These are phyloP conservation scores for Delphinus delphis DNA, from an alignment of 2,113 vertebrate genomes.

Conservation along the genomic window DNA sequence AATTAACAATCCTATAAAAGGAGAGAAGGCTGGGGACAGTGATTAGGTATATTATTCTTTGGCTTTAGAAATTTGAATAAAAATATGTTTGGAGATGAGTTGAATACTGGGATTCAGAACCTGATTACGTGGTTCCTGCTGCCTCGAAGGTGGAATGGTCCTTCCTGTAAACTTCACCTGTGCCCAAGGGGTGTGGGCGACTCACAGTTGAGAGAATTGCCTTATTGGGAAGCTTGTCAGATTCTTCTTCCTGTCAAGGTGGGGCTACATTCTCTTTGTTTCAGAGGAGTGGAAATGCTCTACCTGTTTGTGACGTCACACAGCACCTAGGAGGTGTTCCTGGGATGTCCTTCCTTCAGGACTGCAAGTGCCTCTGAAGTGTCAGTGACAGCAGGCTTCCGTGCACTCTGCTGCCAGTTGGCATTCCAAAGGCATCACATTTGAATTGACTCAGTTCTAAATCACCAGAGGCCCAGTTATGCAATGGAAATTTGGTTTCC, in stretches of 20 bases:
- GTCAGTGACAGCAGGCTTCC: background rate
- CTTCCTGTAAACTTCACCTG: background rate
- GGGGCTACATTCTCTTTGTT: background rate
- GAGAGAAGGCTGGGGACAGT: background rate
- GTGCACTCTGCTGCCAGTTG: background rate
- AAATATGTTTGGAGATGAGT: background rate
- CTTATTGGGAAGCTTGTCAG: background rate
- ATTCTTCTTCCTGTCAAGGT: background rate
- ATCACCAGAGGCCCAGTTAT: background rate
- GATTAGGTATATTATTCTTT: background rate
- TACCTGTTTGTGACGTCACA: slow-evolving; percentile 6
- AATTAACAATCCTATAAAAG: background rate
- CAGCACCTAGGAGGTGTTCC: background rate
- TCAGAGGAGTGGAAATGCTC: background rate
- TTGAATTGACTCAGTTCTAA: slow-evolving; percentile 51
- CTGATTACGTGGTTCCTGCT: background rate
- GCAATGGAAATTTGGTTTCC: slow-evolving; percentile 51
- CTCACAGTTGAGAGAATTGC: slow-evolving; percentile 29
- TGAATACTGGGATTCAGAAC: background rate
- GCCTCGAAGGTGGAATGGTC: background rate
- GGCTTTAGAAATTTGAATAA: background rate
- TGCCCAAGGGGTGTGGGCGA: background rate
- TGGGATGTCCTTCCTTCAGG: background rate
- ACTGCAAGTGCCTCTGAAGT: background rate
- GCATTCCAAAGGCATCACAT: background rate